Evolutionary conservation across 2,113 vertebrate genomes (phyloP).

Genomic region (Oncorhynchus kisutch): DNA sequence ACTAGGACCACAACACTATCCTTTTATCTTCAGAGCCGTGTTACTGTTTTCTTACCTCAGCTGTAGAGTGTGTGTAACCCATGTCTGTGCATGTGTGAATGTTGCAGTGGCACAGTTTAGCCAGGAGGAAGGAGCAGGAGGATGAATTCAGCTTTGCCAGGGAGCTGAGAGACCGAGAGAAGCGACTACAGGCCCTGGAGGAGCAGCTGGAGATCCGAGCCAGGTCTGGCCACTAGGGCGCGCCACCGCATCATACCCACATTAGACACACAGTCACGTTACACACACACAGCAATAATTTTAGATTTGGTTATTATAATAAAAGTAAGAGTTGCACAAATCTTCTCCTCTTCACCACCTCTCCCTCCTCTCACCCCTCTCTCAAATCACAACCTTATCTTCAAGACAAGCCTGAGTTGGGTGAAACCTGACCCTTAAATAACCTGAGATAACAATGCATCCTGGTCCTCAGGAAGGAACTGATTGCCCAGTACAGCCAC

Average conservation of each 20-base stretch:
- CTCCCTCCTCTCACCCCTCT: too few relatives aligned
- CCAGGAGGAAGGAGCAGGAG: slow-evolving; percentile 81
- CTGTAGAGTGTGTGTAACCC: too few relatives aligned
- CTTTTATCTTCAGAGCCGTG: too few relatives aligned
- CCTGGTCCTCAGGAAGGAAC: slow-evolving; percentile 80
- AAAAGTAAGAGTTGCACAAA: too few relatives aligned
- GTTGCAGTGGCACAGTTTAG: slow-evolving; percentile 79
- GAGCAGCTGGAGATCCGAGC: slow-evolving; percentile 89
- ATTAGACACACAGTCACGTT: background rate
- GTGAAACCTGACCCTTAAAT: too few relatives aligned
- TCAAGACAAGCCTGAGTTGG: too few relatives aligned
- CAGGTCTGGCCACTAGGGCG: slow-evolving; percentile 70
- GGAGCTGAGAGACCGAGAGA: slow-evolving; percentile 59
- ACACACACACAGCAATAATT: background rate
- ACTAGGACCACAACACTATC: too few relatives aligned
- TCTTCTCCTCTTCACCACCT: too few relatives aligned
- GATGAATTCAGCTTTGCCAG: slow-evolving; percentile 88
- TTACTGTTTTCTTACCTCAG: too few relatives aligned
- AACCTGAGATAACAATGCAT: background rate
- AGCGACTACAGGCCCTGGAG: slow-evolving; percentile 87
- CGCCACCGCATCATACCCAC: background rate
- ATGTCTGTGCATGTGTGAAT: slow-evolving; percentile 17
- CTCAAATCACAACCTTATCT: background rate
- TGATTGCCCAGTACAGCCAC: slow-evolving; percentile 89
- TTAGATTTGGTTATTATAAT: too few relatives aligned